Percentiles rank a stretch among this genome's conserved stretches.
Conservation (phyloP, 1,140 invertebrate genomes). For the Drosophila baimaii region DNA sequence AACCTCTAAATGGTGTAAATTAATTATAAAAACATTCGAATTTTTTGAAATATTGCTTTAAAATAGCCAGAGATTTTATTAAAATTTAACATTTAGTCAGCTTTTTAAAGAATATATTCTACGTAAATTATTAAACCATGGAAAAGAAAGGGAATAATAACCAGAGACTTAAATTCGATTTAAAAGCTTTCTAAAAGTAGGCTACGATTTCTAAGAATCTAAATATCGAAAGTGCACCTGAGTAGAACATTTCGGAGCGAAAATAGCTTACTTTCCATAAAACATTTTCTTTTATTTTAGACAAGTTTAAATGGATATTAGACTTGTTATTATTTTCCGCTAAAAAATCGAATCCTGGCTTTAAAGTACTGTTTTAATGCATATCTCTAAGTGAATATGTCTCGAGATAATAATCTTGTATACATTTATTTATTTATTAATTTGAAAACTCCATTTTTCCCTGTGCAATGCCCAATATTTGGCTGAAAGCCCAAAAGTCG, state of each 20-base stretch:
- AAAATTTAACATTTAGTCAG: too few species aligned
- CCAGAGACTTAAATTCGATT: not conserved
- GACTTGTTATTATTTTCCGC: too few species aligned
- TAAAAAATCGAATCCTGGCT: too few species aligned
- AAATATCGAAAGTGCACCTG: too few species aligned
- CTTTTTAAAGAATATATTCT: too few species aligned
- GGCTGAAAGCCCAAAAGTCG: conserved; percentile 59
- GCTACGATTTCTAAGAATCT: not conserved
- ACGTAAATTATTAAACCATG: too few species aligned
- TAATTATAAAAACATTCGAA: not conserved
- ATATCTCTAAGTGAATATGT: not conserved
- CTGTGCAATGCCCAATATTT: conserved; percentile 31
- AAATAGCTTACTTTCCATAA: not conserved
- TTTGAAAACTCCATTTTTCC: not conserved
- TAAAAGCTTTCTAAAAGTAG: not conserved
- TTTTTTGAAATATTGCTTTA: not conserved
- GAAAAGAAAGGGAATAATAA: too few species aligned
- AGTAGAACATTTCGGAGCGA: not conserved
- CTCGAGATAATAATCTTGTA: too few species aligned
- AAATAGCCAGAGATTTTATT: too few species aligned
- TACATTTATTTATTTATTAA: not conserved
- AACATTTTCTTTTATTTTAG: not conserved
- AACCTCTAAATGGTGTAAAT: too few species aligned
- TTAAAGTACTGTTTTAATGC: too few species aligned
- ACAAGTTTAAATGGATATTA: not conserved